A percentile compares a stretch with the other conserved stretches of the same genome.
Evolutionary conservation across 2,797 vertebrate species (phyloP).

Genomic region (Sebastes nivosus): DNA sequence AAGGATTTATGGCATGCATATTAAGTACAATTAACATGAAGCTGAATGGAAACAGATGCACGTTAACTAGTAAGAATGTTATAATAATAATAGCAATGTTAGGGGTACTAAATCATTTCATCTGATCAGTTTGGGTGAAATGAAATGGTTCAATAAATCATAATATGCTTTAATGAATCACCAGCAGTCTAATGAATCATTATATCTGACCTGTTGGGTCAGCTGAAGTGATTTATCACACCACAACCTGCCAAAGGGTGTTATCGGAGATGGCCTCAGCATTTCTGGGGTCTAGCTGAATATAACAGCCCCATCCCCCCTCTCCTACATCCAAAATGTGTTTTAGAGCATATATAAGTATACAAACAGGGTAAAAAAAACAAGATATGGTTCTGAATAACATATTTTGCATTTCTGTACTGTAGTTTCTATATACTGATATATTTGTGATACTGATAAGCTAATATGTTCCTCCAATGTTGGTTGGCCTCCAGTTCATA

Average conservation of each 20-base stretch:
- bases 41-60: conserved; percentile 30
- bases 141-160: not conserved
- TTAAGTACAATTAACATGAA: not conserved
- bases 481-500: too few relatives aligned
- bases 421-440: not conserved
- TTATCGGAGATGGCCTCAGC: not conserved
- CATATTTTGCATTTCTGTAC: not conserved
- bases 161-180: not conserved
- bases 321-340: not conserved
- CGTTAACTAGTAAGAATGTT: not conserved
- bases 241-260: conserved; percentile 16
- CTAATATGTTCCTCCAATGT: too few relatives aligned
- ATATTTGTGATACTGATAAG: not conserved
- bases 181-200: not conserved
- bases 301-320: not conserved
- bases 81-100: not conserved
- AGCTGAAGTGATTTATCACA: conserved; percentile 30
- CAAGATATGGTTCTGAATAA: not conserved
- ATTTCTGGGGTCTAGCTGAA: not conserved
- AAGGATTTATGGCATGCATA: not conserved
- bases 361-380: not conserved
- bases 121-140: not conserved
- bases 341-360: not conserved
- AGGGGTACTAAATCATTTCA: not conserved
- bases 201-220: conserved; percentile 16